Evolutionary conservation across 2,797 vertebrate genomes (phyloP).

Genomic region (Anas bernieri): DNA sequence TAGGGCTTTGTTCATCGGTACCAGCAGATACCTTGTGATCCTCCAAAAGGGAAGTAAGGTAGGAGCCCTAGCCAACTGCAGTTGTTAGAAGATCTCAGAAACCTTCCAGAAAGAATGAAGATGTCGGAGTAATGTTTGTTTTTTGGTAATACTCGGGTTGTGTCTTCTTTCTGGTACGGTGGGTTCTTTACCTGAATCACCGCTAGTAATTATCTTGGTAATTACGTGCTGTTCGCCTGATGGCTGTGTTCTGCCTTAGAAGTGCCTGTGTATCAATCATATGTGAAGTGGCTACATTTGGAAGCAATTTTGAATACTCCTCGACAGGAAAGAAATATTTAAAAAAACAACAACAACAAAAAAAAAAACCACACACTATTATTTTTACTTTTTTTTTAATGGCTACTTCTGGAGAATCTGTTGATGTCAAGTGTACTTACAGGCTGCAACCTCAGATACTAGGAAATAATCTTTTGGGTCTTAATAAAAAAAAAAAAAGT

Average conservation of each 20-base stretch:
- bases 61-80: not conserved
- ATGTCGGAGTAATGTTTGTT: not conserved
- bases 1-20: not conserved
- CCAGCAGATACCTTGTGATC: not conserved
- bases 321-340: not conserved
- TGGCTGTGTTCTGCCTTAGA: not conserved
- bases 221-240: not conserved
- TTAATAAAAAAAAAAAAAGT: slow-evolving; percentile 10
- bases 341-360: too few species aligned
- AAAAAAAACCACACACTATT: not conserved
- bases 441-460: slow-evolving; percentile 19
- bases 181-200: not conserved
- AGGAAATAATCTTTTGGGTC: slow-evolving; percentile 61
- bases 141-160: not conserved
- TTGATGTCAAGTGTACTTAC: not conserved
- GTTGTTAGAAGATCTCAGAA: not conserved
- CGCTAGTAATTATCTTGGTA: not conserved
- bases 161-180: not conserved
- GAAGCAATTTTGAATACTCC: not conserved
- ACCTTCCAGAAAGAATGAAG: not conserved
- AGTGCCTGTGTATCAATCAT: not conserved
- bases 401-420: slow-evolving; percentile 23
- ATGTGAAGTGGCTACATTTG: not conserved
- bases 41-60: not conserved
- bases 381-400: slow-evolving; percentile 19